Percentiles rank a stretch among this genome's conserved stretches.
Evolutionary conservation across 2,888 invertebrate genomes (phyloP).

Genomic region (Dolichomitus sp.): DNA sequence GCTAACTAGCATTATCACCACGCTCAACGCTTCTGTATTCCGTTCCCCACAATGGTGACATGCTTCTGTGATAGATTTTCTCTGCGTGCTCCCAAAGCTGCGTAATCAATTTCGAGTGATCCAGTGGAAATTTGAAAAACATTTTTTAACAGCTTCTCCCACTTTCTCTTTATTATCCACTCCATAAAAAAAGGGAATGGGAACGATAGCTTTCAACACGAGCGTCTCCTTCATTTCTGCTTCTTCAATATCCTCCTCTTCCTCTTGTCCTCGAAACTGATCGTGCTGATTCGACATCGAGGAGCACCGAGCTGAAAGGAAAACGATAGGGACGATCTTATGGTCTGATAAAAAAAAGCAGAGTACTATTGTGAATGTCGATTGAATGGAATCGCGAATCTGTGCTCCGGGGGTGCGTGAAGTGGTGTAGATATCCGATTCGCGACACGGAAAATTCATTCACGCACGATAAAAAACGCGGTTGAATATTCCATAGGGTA

Average conservation of each 20-base stretch:
- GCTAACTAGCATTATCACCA: slow-evolving; percentile 80
- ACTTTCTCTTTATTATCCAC: slow-evolving; percentile 17
- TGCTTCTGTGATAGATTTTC: slow-evolving; percentile 23
- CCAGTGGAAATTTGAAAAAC: slow-evolving; percentile 73
- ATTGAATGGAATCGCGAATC: slow-evolving; percentile 46
- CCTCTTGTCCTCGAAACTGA: slow-evolving; percentile 42
- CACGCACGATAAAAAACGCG: slow-evolving; percentile 49
- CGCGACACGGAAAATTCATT: slow-evolving; percentile 49
- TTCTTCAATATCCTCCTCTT: slow-evolving; percentile 17
- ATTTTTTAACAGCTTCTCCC: slow-evolving; percentile 65
- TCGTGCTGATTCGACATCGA: slow-evolving; percentile 40
- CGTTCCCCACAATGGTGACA: background rate
- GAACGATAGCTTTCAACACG: background rate
- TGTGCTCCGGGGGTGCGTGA: slow-evolving; percentile 29
- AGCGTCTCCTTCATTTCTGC: slow-evolving; percentile 24
- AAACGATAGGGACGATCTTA: slow-evolving; percentile 47
- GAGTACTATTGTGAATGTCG: slow-evolving; percentile 51
- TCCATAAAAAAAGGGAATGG: background rate
- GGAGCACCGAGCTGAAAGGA: slow-evolving; percentile 42
- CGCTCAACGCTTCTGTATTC: slow-evolving; percentile 62
- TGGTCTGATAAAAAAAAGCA: slow-evolving; percentile 39
- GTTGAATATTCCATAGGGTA: slow-evolving; percentile 13
- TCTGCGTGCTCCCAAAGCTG: slow-evolving; percentile 64
- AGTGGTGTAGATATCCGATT: slow-evolving; percentile 31
- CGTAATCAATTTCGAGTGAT: slow-evolving; percentile 78